Percentiles rank a stretch among this genome's conserved stretches.
These are phyloP conservation scores for Rugalucina vietnamica DNA, from an alignment of 2,888 invertebrate genomes.

Conservation along the genomic window DNA sequence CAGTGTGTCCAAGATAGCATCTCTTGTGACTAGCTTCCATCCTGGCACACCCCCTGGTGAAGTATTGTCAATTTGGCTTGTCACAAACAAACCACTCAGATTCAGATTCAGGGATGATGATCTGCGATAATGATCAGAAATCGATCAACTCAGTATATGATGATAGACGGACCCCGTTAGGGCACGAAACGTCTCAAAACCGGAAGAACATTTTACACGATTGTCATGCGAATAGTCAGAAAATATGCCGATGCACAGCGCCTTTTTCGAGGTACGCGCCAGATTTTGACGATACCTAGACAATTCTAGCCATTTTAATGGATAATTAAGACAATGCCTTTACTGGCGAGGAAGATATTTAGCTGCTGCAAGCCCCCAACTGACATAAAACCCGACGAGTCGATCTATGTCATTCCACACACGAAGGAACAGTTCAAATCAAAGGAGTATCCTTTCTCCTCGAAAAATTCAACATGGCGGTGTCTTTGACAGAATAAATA, in stretches of 20 bases:
- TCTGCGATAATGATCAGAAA: no score
- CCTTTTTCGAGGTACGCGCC: conserved; percentile 79
- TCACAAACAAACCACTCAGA: no score
- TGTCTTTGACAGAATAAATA: conserved; percentile 62
- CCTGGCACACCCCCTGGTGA: no score
- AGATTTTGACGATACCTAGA: conserved; percentile 82
- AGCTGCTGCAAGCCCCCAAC: conserved; percentile 70
- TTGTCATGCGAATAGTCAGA: no score
- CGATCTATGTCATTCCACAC: conserved; percentile 78
- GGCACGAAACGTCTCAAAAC: no score
- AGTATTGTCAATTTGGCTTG: no score
- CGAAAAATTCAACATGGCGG: conserved; percentile 80
- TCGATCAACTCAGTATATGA: no score
- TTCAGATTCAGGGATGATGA: no score
- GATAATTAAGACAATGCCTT: conserved; percentile 77
- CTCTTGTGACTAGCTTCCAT: no score
- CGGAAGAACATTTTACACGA: no score
- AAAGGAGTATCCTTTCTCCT: conserved; percentile 81
- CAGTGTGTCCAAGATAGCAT: no score
- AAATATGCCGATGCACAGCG: conserved; percentile 59
- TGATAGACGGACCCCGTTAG: no score
- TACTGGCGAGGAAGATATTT: conserved; percentile 80
- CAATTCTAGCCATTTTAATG: conserved; percentile 63
- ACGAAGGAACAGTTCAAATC: conserved; percentile 82
- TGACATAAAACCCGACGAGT: conserved; percentile 72